Evolutionary conservation across 2,797 vertebrate species (phyloP).

Genomic region (Geotria australis): DNA sequence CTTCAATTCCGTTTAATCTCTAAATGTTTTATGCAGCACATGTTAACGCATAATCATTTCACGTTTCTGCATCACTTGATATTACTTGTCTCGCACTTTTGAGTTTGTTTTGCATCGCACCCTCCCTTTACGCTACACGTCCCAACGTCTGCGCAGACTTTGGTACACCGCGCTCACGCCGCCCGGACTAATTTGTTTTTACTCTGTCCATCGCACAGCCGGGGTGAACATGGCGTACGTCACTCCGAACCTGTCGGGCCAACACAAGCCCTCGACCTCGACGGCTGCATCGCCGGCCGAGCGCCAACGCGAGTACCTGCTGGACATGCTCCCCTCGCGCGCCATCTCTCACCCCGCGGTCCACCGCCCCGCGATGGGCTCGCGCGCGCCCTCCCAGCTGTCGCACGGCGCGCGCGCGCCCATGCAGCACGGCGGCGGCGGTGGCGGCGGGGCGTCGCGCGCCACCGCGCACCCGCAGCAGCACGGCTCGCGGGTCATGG

Average conservation of each 20-base stretch:
- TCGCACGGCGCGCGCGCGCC: background rate
- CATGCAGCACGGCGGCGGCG: background rate
- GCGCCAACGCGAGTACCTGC: conserved; percentile 86
- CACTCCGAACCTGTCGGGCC: conserved; percentile 43
- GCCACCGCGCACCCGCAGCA: background rate
- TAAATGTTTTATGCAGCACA: too few species aligned
- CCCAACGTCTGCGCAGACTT: too few species aligned
- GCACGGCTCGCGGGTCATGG: background rate
- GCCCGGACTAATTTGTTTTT: background rate
- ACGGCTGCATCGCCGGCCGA: conserved; percentile 30
- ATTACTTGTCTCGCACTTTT: too few species aligned
- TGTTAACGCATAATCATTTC: too few species aligned
- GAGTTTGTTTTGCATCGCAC: too few species aligned
- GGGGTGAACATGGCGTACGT: conserved; percentile 70
- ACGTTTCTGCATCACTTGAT: too few species aligned
- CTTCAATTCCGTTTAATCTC: too few species aligned
- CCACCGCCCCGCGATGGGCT: background rate
- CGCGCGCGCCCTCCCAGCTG: background rate
- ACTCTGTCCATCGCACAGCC: conserved; percentile 6
- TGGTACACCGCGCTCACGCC: too few species aligned
- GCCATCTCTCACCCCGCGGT: conserved; percentile 64
- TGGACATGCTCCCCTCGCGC: conserved; percentile 95
- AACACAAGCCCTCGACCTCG: conserved; percentile 27
- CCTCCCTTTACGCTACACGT: too few species aligned
- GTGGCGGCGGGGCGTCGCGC: too few species aligned